Evolutionary conservation across 2,888 invertebrate species (phyloP).

Genomic region (Plemyria rubiginata): DNA sequence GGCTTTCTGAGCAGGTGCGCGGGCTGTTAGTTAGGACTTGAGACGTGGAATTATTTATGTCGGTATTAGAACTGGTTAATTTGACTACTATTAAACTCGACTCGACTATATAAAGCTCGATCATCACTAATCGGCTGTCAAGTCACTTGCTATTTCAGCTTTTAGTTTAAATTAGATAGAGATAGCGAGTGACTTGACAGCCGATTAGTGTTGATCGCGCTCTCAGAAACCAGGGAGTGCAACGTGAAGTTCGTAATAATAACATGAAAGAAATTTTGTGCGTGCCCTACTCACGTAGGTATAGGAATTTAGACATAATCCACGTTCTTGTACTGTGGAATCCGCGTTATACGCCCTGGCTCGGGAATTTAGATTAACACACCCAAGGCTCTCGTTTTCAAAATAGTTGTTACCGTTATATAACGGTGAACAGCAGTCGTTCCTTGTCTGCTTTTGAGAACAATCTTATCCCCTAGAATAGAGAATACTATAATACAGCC

Average conservation of each 20-base stretch:
- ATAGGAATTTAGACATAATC: constrained; percentile 31
- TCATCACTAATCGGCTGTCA: too few relatives aligned
- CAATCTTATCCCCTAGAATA: too few relatives aligned
- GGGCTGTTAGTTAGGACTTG: not conserved
- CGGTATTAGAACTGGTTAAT: not conserved
- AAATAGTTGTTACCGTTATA: not conserved
- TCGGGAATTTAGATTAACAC: constrained; percentile 43
- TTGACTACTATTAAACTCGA: too few relatives aligned
- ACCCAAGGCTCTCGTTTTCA: constrained; percentile 10
- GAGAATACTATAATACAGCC: too few relatives aligned
- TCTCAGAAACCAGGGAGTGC: too few relatives aligned
- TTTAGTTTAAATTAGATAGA: too few relatives aligned
- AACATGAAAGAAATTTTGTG: not conserved
- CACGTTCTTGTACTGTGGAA: constrained; percentile 24
- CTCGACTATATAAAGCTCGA: too few relatives aligned
- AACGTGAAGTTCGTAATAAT: too few relatives aligned
- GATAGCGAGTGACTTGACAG: too few relatives aligned
- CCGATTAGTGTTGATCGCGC: too few relatives aligned
- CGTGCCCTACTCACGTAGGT: constrained; percentile 8
- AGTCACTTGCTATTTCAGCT: too few relatives aligned
- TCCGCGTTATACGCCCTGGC: constrained; percentile 29
- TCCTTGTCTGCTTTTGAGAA: not conserved
- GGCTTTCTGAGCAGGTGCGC: constrained; percentile 1
- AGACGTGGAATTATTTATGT: not conserved
- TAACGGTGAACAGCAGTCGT: not conserved